Evolutionary conservation across 2,888 invertebrate genomes (phyloP).

Genomic region (Ophion ventricosus): DNA sequence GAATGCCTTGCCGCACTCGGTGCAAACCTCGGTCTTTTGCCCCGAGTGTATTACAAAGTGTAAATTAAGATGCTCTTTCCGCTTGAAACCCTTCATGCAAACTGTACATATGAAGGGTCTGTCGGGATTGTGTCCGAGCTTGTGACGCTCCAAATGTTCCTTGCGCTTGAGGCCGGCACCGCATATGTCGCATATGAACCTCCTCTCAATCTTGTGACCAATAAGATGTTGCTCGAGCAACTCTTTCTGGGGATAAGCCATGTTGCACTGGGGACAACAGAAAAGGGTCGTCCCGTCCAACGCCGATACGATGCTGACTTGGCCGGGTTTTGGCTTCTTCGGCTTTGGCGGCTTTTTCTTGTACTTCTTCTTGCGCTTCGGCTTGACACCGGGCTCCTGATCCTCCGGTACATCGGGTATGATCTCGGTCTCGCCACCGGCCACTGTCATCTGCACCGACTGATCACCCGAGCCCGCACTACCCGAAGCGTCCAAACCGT

Average conservation of each 20-base stretch:
- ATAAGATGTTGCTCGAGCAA: constrained; percentile 90
- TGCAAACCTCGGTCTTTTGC: constrained; percentile 91
- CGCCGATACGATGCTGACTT: constrained; percentile 90
- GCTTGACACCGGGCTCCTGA: constrained; percentile 80
- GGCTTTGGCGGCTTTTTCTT: constrained; percentile 92
- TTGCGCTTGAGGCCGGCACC: constrained; percentile 91
- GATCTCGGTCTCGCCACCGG: constrained; percentile 83
- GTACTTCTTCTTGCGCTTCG: constrained; percentile 91
- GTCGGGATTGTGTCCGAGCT: constrained; percentile 92
- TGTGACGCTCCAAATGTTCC: constrained; percentile 91
- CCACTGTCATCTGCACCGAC: constrained; percentile 84
- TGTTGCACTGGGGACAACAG: constrained; percentile 92
- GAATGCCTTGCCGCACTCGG: constrained; percentile 91
- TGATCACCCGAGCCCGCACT: constrained; percentile 82
- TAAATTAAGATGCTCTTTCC: constrained; percentile 92
- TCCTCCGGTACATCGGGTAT: constrained; percentile 82
- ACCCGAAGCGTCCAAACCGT: constrained; percentile 80
- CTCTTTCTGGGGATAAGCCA: constrained; percentile 92
- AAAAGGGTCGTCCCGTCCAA: constrained; percentile 90
- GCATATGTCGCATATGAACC: constrained; percentile 91
- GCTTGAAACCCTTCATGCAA: constrained; percentile 91
- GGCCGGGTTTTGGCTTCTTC: constrained; percentile 91
- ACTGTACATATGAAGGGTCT: constrained; percentile 91
- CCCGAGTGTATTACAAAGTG: constrained; percentile 94
- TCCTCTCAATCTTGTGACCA: constrained; percentile 91